Base-by-base conservation (phyloP, 2,113 vertebrate species). In the Gnathonemus longibarbis region DNA sequence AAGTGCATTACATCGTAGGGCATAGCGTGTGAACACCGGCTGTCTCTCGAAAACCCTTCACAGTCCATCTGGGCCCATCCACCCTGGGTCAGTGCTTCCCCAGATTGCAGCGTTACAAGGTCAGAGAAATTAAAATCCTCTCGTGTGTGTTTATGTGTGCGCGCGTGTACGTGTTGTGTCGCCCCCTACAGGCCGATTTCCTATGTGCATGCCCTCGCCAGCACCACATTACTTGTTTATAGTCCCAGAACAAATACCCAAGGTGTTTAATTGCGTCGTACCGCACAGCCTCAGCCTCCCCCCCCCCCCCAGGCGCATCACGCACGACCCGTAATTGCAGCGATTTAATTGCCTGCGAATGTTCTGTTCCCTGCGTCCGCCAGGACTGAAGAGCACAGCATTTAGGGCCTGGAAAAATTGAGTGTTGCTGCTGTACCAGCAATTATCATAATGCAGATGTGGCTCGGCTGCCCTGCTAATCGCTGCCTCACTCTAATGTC, bases 241-340 rank as follows among this genome's bases (percentile, higher is more conserved):
- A 94, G 93, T 93, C 94, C 93, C 90, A 90, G 89, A 91, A 90
- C 92, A 95, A 93, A 94, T 95, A 94, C 94, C 94, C 39, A 19
- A 45, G 35, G 17, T 84, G 42, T n/a, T 84, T 84, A 84, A 84
- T 46, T 84, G 39, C 39, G 35, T 46, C 6, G 35, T 94, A 94
- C 94, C 24, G 45, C 46, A 86, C n/a, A 19, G 39, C 35, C 84
- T 13, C 90, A n/a, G n/a, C 93, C 92, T 91, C 94, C 93, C 92
- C 90, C 93, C 95, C 95, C 96, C 96, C 95, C 94, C 70, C 15
- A 35, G 93, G 92, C 90, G 93, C 94, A 94, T 96, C 94, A 96
- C 95, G 95, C 96, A 95, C 94, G 94, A 95, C 93, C 92, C 93
- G 91, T 96, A 96, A 96, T 96, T 96, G 96, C 95, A 94, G 94